A percentile compares a stretch with the other conserved stretches of the same genome.
Conservation (phyloP, 2,888 invertebrate species). For the Acanthopleura granulata region DNA sequence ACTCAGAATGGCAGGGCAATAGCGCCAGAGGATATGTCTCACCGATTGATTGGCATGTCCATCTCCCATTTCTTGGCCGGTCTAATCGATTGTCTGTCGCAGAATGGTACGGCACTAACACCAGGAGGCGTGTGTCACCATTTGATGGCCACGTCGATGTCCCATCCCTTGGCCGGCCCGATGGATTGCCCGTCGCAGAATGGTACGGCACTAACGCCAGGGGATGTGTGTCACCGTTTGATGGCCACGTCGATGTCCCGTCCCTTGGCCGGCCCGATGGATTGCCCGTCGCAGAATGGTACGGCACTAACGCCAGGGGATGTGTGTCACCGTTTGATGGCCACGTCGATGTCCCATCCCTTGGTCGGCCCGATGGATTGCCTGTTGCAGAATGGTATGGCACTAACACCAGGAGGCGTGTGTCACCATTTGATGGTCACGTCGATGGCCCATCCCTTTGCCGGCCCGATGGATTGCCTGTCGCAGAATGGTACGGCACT, state of each 20-base stretch:
- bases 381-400: not conserved
- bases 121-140: not conserved
- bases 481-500: not conserved
- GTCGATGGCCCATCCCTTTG: not conserved
- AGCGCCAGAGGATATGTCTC: not conserved
- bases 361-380: no score
- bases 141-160: not conserved
- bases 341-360: not conserved
- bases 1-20: not conserved
- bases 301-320: not conserved
- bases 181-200: no score
- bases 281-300: not conserved
- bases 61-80: no score
- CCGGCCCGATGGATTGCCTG: no score
- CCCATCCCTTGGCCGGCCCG: no score
- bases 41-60: not conserved
- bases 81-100: no score
- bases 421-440: not conserved
- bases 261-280: no score
- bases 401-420: not conserved
- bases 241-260: not conserved
- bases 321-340: constrained; percentile 14
- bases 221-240: not conserved
- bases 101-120: not conserved
- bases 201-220: not conserved